phyloP scores from a whole-genome alignment of 2,888 invertebrate genomes.

The Yponomeuta plumbellus region DNA sequence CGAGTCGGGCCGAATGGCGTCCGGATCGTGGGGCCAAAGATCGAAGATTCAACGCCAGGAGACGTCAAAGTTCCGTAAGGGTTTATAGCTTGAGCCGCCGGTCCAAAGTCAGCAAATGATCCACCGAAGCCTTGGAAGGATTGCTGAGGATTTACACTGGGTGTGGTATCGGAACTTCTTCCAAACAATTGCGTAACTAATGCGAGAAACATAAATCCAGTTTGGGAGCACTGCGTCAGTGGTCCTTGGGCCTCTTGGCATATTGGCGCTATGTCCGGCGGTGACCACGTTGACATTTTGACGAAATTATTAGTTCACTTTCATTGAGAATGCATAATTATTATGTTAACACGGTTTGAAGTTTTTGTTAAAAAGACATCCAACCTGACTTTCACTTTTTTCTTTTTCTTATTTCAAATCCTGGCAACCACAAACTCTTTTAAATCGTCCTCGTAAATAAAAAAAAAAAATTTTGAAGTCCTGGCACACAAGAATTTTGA shows the following conservation, averaged over 20 bases:
- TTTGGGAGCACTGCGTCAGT: constrained; percentile 75
- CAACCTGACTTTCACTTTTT: no score
- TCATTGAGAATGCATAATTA: neutral
- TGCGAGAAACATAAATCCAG: constrained; percentile 76
- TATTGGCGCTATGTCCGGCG: constrained; percentile 72
- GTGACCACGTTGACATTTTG: constrained; percentile 65
- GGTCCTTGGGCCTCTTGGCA: constrained; percentile 73
- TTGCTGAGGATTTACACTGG: constrained; percentile 23
- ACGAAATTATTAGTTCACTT: neutral
- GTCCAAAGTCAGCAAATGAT: neutral
- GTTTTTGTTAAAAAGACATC: no score
- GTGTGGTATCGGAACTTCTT: constrained; percentile 53
- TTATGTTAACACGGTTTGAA: no score
- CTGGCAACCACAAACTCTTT: no score
- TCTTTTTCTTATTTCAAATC: no score
- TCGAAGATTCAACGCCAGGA: constrained; percentile 21
- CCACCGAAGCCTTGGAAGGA: neutral
- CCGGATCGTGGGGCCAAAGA: constrained; percentile 19
- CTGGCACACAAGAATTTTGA: no score
- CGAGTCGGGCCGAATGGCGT: constrained; percentile 1
- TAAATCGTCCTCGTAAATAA: no score
- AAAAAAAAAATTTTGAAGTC: no score
- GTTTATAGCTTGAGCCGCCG: neutral
- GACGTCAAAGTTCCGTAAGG: constrained; percentile 15
- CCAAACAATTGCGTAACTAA: constrained; percentile 77